Evolutionary conservation across 2,888 invertebrate genomes (phyloP), one percentile per base, ranked within the genome.

Genomic region (Tethea ocularis): DNA sequence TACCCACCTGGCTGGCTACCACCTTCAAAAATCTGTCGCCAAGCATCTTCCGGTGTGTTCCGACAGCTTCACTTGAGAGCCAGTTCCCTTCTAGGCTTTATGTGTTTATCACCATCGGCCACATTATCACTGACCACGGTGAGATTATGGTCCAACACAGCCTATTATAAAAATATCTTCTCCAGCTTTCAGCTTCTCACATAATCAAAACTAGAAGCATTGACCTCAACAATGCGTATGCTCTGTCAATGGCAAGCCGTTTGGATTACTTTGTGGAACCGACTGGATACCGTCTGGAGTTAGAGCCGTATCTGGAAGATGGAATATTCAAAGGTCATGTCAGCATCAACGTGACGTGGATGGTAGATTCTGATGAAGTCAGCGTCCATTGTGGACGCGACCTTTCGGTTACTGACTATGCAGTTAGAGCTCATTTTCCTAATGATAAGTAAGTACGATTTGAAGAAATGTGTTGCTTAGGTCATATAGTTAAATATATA

Each of bases 191-290:
- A 60, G 75, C 81, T 0, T 59, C 76, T 20, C 89, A 92, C 69
- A 89, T 92, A 59, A 90, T 91, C 52, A 88, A 88, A 65, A 81
- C 89, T 0, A 86, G 93, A 56, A 96, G 96, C 75, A 96, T 96
- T 64, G 96, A 96, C 77, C 83, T 96, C 57, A 96, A 96, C 71
- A 95, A 96, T 63, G 94, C 96, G 0, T 94, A 96, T 72, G 91
- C 94, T 0, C 84, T 96, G 11, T 94, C 95, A 46, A 94, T 95
- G 67, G 96, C 96, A 66, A 93, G 91, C 1, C 93, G 95, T 5
- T 80, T 96, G 56, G 94, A 95, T 0, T 94, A 94, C 61, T 93
- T 94, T 29, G 92, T 96, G 1, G 86, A 93, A 33, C 97, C 97
- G 0, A 94, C 91, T 0, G 94, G 93, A 5, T 97, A 97, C 79